Percentiles rank a stretch among this genome's conserved stretches.
Conservation (phyloP, 2,113 vertebrate genomes). For the Saccopteryx bilineata region DNA sequence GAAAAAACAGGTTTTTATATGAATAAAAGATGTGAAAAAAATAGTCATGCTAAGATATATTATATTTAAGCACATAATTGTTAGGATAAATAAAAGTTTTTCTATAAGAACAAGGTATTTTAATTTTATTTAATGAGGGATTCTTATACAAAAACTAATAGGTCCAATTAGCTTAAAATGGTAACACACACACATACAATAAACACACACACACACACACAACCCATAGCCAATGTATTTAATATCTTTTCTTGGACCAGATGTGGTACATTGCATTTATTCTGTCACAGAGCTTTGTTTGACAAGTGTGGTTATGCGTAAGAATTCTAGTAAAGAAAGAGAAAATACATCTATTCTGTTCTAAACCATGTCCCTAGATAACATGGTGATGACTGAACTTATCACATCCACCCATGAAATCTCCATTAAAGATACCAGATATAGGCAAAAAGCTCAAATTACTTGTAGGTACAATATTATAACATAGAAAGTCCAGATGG, state of each 20-base stretch:
- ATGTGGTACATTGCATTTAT: constrained; percentile 44
- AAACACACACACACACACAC: neutral
- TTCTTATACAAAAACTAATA: neutral
- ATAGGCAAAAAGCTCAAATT: constrained; percentile 33
- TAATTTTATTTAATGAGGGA: constrained; percentile 42
- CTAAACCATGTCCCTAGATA: constrained; percentile 42
- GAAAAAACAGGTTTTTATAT: constrained; percentile 72
- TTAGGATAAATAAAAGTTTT: constrained; percentile 44
- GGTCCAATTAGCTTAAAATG: constrained; percentile 4
- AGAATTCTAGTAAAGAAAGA: constrained; percentile 26
- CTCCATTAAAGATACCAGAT: constrained; percentile 12
- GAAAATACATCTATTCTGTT: constrained; percentile 26
- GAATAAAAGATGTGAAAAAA: constrained; percentile 72
- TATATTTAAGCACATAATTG: constrained; percentile 64
- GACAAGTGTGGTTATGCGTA: neutral
- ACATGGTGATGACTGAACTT: neutral
- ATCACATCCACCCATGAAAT: neutral
- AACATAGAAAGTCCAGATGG: constrained; percentile 53
- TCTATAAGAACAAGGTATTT: neutral
- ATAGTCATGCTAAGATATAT: constrained; percentile 67
- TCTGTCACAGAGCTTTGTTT: constrained; percentile 41
- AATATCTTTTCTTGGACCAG: neutral
- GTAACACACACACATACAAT: neutral
- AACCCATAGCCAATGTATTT: neutral
- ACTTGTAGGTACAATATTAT: constrained; percentile 51